A percentile compares a stretch with the other conserved stretches of the same genome.
phyloP scores from a whole-genome alignment of 2,797 vertebrate genomes.

The Parauchenoglanis punctatus region DNA sequence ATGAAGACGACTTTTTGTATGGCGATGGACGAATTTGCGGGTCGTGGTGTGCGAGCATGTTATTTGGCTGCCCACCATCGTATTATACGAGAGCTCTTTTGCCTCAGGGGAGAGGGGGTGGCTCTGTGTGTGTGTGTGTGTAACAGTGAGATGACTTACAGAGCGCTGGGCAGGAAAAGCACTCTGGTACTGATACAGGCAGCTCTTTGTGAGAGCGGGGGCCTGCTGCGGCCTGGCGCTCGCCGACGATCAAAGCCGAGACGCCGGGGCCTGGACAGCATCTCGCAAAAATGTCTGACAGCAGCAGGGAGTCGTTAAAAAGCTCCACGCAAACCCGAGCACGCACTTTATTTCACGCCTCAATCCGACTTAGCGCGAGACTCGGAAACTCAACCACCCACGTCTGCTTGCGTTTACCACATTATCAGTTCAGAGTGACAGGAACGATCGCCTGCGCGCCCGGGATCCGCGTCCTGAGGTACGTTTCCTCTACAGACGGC shows the following conservation, averaged over 20 bases:
- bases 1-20: neutral
- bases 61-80: conserved; percentile 1
- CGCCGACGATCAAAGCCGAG: conserved; percentile 57
- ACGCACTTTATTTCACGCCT: neutral
- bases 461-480: neutral
- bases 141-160: conserved; percentile 39
- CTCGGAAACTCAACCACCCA: neutral
- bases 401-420: neutral
- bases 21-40: neutral
- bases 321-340: neutral
- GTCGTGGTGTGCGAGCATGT: neutral
- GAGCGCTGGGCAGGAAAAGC: conserved; percentile 39
- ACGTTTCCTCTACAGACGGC: neutral
- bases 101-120: conserved; percentile 37
- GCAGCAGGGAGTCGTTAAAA: conserved; percentile 40
- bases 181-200: conserved; percentile 52
- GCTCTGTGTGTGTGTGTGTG: conserved; percentile 48
- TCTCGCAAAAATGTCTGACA: conserved; percentile 57
- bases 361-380: neutral
- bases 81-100: conserved; percentile 26
- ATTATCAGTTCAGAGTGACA: neutral
- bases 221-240: conserved; percentile 18
- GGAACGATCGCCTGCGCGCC: neutral
- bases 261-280: conserved; percentile 52
- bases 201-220: conserved; percentile 58